Base-by-base conservation (phyloP, 2,113 vertebrate genomes). In the Fregetta grallaria region DNA sequence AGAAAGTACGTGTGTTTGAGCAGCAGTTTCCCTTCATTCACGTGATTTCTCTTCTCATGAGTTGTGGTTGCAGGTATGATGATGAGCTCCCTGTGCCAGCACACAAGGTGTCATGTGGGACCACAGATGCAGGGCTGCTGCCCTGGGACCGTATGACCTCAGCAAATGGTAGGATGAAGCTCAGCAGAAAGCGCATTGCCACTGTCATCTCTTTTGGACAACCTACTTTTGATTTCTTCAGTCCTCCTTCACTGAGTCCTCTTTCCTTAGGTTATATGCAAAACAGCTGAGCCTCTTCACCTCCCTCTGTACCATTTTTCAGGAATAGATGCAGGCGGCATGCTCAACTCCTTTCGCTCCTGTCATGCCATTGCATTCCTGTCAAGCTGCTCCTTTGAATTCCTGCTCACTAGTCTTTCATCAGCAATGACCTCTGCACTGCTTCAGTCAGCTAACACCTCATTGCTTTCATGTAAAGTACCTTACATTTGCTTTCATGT, bases 401-500 rank as follows among this genome's bases (percentile, higher is more conserved):
- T 92, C 32, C 53, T 95, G 45, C 84, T 94, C 77, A 36, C 86
- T 34, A 42, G 70, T 73, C 88, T 94, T 97, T 91, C 94, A 96
- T 94, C 92, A 96, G 91, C 91, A 81, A 42, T 91, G 94, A 97
- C 94, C 96, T 88, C 92, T 94, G 93, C 89, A 76, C 92, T 68
- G 86, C 73, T 76, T 73, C 80, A 92, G 92, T 95, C 96, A 95
- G 89, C 88, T 82, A 81, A 87, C 89, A 96, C 92, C 91, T 96
- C 70, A 90, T 96, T 94, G 76, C 95, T 96, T 97, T 96, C 96
- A 94, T 79, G 29, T 73, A 86, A 85, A 95, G 89, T 76, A 80
- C 84, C 89, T 95, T n/a, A n/a, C n/a, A n/a, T 96, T 96, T 94
- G 76, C 95, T 96, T 97, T 96, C 96, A 94, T 79, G 29, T 73